Evolutionary conservation across 2,888 invertebrate species (phyloP), one percentile per base, ranked within the genome.

Genomic region (Morpho helenor): DNA sequence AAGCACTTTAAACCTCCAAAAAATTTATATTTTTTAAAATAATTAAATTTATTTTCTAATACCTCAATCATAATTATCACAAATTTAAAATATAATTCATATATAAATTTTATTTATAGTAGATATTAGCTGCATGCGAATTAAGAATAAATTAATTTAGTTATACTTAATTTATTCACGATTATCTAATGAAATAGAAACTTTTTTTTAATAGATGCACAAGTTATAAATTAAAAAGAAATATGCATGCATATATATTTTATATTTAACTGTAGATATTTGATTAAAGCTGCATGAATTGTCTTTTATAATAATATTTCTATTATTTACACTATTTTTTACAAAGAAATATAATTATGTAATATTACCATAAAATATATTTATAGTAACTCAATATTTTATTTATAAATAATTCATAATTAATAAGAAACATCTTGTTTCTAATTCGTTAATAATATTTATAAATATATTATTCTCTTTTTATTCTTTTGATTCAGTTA

Each of bases 171-270:
- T 31, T 31, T 31, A n/a, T 50, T 31, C 44, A 31, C 10, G 3
- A 51, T 51, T 31, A 1, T 51, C 52, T 52, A 52, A 52, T 44
- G 31, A 31, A 31, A 52, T 52, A 52, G 44, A 52, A 8, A 39
- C 44, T 52, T 39, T 52, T 16, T 16, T 8, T 44, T 3, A 31
- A 23, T 39, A 45, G 39, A 52, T 2, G 52, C 52, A 52, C 52
- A 52, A 52, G 39, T 39, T 39, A 52, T 23, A n/a, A 0, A 16
- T 16, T 16, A 39, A 52, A 42, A 43, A 39, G 7, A 39, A 52
- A 44, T 22, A n/a, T 16, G 52, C 52, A 52, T 52, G 52, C 44
- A 16, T 45, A 10, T 16, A 16, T 44, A 10, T 52, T 39, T 52
- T 43, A 41, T 16, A 31, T 43, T 51, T 51, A 31, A 10, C 43